Evolutionary conservation across 2,888 invertebrate species (phyloP).

Genomic region (Drosophila glabriapex): DNA sequence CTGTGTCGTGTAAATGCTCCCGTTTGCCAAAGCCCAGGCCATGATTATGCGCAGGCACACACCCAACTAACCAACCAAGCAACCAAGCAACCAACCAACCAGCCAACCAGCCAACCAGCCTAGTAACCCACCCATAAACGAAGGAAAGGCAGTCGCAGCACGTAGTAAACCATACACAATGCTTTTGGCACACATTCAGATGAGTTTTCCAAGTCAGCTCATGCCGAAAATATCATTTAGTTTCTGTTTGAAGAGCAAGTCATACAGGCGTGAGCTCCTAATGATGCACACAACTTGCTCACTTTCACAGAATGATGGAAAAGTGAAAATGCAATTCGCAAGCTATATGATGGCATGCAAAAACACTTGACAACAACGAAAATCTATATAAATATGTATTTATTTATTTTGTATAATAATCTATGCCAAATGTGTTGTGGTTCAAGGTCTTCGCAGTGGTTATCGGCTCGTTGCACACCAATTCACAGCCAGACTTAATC

Average conservation of each 20-base stretch:
- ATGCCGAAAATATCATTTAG: constrained; percentile 62
- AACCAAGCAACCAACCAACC: neutral
- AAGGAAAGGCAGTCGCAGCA: constrained; percentile 7
- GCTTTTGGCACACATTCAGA: constrained; percentile 38
- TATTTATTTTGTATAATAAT: neutral
- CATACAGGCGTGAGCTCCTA: constrained; percentile 50
- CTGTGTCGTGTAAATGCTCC: constrained; percentile 65
- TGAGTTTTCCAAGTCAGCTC: constrained; percentile 41
- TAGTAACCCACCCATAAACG: neutral
- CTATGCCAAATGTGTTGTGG: neutral
- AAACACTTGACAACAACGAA: constrained; percentile 30
- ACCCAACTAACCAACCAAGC: neutral
- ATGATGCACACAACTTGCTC: constrained; percentile 38
- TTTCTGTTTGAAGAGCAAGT: constrained; percentile 55
- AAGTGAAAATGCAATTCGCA: constrained; percentile 27
- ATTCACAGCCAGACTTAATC: neutral
- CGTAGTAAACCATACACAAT: constrained; percentile 10
- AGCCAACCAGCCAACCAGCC: neutral
- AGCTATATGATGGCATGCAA: constrained; percentile 9
- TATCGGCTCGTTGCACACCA: neutral
- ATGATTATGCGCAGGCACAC: constrained; percentile 55
- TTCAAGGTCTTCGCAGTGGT: constrained; percentile 26
- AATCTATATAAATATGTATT: neutral
- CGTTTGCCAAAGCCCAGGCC: constrained; percentile 33
- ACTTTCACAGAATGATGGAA: neutral